Base-by-base conservation (phyloP, 2,797 vertebrate species). In the Zonotrichia albicollis region DNA sequence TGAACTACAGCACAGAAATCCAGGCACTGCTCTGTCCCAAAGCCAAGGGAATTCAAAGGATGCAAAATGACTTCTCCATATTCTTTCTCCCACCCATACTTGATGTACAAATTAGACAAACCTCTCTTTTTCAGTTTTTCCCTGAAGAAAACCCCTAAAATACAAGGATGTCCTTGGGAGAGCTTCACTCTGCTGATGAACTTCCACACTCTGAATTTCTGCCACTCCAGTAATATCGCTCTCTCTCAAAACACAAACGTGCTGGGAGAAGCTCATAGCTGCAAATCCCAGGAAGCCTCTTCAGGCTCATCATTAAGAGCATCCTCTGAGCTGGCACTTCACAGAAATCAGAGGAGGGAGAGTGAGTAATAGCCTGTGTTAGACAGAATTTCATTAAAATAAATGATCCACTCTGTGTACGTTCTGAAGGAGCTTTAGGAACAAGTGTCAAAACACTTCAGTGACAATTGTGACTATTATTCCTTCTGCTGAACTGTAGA, bases 361-460 rank as follows among this genome's bases (percentile, higher is more conserved):
- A 42, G 51, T 51, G 67, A 92, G 54, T 83, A 93, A 91, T 30
- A 92, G 53, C 48, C 67, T 90, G 50, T 3, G 51, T 85, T 89
- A 83, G 82, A 58, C 50, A 92, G 89, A 92, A 83, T 91, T 81
- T 89, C 90, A 86, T 92, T 93, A 91, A 89, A 94, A 93, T 83
- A 78, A 95, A 68, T 68, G 74, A 80, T 83, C 75, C 61, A 46
- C 90, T 93, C 87, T 11, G 0, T 68, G 72, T 93, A 87, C 13
- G 3, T 65, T 93, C 93, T 74, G 38, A 74, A 77, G 84, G 45
- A 87, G 54, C 61, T 95, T 87, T 68, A 87, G 3, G 0, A 89
- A 87, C 90, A 58, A 0, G 19, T 87, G 90, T 93, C 94, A 96
- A 95, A 96, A 96, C 92, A 95, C 53, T 93, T 95, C 92, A 92